These are phyloP conservation scores for Nothobranchius furzeri DNA, from an alignment of 2,113 vertebrate species.

Conservation along the genomic window DNA sequence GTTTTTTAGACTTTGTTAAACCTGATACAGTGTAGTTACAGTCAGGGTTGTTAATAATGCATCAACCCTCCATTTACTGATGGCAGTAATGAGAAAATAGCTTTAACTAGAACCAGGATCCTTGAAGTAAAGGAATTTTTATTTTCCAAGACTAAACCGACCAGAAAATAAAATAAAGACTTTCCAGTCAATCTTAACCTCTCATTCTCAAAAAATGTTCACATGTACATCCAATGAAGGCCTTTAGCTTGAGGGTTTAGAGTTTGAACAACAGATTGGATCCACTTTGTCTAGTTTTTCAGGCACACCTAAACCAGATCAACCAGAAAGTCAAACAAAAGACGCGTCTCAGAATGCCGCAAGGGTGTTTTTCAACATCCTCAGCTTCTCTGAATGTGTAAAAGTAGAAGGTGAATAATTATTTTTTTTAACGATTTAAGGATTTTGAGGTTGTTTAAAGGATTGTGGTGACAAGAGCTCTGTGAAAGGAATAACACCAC, in stretches of 20 bases:
- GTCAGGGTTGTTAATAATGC: neutral
- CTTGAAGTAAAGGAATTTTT: neutral
- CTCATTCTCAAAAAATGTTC: neutral
- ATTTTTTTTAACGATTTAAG: neutral
- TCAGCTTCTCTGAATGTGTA: neutral
- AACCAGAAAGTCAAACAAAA: conserved; percentile 45
- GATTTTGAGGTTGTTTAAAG: neutral
- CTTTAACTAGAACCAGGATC: neutral
- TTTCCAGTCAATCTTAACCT: neutral
- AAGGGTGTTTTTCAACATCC: neutral
- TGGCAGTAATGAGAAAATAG: neutral
- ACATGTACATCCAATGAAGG: neutral
- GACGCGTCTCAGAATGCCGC: neutral
- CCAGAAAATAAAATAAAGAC: neutral
- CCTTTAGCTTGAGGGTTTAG: conserved; percentile 10
- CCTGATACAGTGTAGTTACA: neutral
- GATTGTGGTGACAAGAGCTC: neutral
- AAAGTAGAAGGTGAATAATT: neutral
- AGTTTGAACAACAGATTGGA: conserved; percentile 38
- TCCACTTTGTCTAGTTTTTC: neutral
- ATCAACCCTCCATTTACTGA: neutral
- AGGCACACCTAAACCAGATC: conserved; percentile 70
- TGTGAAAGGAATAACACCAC: conserved; percentile 14
- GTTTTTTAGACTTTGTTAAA: too few relatives aligned
- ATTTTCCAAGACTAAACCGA: neutral